These are phyloP conservation scores for Drosophila anomalata DNA, from an alignment of 2,888 invertebrate species.

Conservation along the genomic window DNA sequence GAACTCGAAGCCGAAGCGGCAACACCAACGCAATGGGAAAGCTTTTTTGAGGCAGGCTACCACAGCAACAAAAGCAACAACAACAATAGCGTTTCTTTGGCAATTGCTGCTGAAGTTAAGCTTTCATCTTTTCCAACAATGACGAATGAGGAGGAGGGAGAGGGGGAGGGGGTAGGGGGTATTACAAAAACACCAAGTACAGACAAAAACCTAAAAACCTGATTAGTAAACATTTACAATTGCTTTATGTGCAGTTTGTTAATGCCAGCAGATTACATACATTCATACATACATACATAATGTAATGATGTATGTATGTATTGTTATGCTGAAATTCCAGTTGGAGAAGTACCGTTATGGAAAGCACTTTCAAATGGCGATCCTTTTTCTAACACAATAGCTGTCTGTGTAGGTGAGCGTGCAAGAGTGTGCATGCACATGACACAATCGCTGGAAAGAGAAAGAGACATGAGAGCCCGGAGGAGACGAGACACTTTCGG, in stretches of 20 bases:
- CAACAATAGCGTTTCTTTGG: conserved; percentile 15
- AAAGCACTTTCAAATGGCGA: conserved; percentile 39
- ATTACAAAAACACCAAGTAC: conserved; percentile 42
- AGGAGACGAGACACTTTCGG: conserved; percentile 42
- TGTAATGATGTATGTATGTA: no score
- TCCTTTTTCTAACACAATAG: conserved; percentile 37
- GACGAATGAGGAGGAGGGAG: conserved; percentile 5
- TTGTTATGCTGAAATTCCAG: conserved; percentile 15
- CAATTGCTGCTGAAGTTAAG: conserved; percentile 36
- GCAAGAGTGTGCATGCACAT: conserved; percentile 24
- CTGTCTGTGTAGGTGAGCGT: not conserved
- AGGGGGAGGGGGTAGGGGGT: not conserved
- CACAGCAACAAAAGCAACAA: conserved; percentile 16
- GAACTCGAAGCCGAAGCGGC: conserved; percentile 12
- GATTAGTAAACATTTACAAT: conserved; percentile 49
- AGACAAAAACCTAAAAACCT: conserved; percentile 48
- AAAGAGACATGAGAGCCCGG: conserved; percentile 16
- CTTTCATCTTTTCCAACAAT: conserved; percentile 54
- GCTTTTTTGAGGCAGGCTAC: conserved; percentile 42
- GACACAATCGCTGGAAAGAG: conserved; percentile 42
- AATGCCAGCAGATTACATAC: conserved; percentile 16
- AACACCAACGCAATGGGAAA: conserved; percentile 46
- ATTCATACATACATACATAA: not conserved
- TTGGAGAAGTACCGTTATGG: conserved; percentile 30
- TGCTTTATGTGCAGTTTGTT: conserved; percentile 36